phyloP scores from a whole-genome alignment of 2,888 invertebrate genomes.

The Tiliacea aurago region DNA sequence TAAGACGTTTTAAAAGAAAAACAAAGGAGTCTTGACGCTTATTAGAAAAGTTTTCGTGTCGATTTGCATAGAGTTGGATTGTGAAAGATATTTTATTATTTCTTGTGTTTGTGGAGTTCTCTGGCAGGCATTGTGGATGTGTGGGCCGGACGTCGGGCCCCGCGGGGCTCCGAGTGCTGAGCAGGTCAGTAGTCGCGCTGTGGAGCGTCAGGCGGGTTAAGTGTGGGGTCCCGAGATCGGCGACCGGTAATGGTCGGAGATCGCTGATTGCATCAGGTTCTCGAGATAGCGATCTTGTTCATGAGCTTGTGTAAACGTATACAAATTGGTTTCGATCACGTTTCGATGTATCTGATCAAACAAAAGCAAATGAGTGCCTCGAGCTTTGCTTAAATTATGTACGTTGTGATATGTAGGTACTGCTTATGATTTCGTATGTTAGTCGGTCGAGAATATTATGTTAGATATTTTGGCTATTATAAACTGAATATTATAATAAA shows the following conservation, averaged over 20 bases:
- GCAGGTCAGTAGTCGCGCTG: slow-evolving; percentile 47
- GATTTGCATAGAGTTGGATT: slow-evolving; percentile 40
- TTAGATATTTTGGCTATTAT: not conserved
- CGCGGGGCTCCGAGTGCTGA: not conserved
- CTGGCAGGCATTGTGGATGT: slow-evolving; percentile 19
- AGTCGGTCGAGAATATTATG: not conserved
- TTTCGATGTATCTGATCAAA: slow-evolving; percentile 12
- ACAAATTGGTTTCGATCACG: slow-evolving; percentile 4
- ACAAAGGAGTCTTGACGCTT: slow-evolving; percentile 55
- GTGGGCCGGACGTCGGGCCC: not conserved
- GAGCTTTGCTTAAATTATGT: not conserved
- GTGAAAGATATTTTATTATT: slow-evolving; percentile 18
- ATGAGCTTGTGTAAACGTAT: slow-evolving; percentile 22
- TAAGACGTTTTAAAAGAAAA: slow-evolving; percentile 59
- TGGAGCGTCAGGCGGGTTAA: slow-evolving; percentile 32
- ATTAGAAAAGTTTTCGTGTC: slow-evolving; percentile 62
- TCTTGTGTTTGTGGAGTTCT: slow-evolving; percentile 26
- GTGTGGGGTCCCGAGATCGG: slow-evolving; percentile 42
- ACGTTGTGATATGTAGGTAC: not conserved
- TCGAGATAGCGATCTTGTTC: slow-evolving; percentile 13
- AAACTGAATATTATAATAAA: not conserved
- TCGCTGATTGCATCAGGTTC: slow-evolving; percentile 35
- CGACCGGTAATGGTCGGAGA: slow-evolving; percentile 35
- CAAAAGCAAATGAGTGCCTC: not conserved
- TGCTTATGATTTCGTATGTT: not conserved